Conservation (phyloP, 2,888 invertebrate genomes). For the Cosmorhoe ocellata region DNA sequence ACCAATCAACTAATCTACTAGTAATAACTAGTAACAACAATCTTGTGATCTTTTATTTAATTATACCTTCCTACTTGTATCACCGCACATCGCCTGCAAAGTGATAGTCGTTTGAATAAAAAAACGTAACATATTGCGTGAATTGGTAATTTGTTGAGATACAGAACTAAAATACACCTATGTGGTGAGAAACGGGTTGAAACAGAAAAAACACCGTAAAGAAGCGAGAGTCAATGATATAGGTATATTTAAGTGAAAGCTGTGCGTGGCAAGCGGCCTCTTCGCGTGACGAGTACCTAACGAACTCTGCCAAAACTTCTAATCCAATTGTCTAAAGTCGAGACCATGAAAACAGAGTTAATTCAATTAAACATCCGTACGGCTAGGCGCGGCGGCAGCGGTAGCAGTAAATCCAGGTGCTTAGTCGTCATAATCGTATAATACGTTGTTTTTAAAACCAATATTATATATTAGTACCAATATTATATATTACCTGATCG, state of each 20-base stretch:
- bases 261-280: slow-evolving; percentile 39
- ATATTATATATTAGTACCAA: not conserved
- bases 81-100: not conserved
- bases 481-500: not conserved
- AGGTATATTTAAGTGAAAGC: slow-evolving; percentile 21
- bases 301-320: slow-evolving; percentile 62
- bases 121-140: not conserved
- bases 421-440: slow-evolving; percentile 16
- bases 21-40: too few species aligned
- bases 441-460: not conserved
- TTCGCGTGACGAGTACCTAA: slow-evolving; percentile 56
- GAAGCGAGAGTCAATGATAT: slow-evolving; percentile 31
- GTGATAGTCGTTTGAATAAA: not conserved
- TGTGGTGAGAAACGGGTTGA: too few species aligned
- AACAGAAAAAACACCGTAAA: slow-evolving; percentile 10
- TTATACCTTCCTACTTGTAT: not conserved
- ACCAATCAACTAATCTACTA: too few species aligned
- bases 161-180: too few species aligned
- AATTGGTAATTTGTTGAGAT: too few species aligned
- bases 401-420: slow-evolving; percentile 20
- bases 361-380: slow-evolving; percentile 49
- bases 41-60: not conserved
- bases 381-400: too few species aligned
- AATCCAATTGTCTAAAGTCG: slow-evolving; percentile 61
- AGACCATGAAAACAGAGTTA: slow-evolving; percentile 49